Evolutionary conservation across 2,888 invertebrate genomes (phyloP).

Genomic region (Subacronicta megacephala): DNA sequence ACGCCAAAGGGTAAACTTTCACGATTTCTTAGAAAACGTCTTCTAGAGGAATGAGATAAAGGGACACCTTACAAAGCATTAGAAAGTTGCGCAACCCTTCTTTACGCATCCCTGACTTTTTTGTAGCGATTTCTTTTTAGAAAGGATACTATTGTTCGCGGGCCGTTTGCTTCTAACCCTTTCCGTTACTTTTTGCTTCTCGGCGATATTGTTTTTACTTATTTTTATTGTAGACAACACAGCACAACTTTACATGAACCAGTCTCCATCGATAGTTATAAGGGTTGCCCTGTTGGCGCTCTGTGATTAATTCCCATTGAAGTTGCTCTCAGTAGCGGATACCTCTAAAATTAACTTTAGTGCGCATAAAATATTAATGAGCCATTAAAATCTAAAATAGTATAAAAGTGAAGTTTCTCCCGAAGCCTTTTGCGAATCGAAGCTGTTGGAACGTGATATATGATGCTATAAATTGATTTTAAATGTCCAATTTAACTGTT

Average conservation of each 20-base stretch:
- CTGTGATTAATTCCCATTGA: conserved; percentile 77
- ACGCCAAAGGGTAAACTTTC: conserved; percentile 80
- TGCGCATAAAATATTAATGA: conserved; percentile 87
- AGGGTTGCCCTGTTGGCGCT: conserved; percentile 53
- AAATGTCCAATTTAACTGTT: conserved; percentile 70
- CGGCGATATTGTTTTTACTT: conserved; percentile 73
- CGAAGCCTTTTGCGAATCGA: conserved; percentile 78
- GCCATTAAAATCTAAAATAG: conserved; percentile 87
- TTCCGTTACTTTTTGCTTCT: conserved; percentile 80
- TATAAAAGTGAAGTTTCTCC: conserved; percentile 85
- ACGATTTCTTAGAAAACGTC: conserved; percentile 79
- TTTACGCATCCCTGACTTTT: conserved; percentile 79
- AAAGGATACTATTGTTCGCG: conserved; percentile 80
- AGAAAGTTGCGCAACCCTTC: conserved; percentile 89
- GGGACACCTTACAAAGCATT: conserved; percentile 85
- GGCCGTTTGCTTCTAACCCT: conserved; percentile 84
- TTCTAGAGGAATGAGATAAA: conserved; percentile 67
- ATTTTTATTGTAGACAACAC: conserved; percentile 71
- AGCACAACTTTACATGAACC: conserved; percentile 54
- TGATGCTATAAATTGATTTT: conserved; percentile 81
- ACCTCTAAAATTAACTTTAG: conserved; percentile 87
- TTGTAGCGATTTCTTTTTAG: conserved; percentile 79
- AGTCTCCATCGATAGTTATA: conserved; percentile 35
- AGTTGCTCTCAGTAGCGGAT: conserved; percentile 83
- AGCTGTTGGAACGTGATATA: conserved; percentile 78